Evolutionary conservation across 2,888 invertebrate species (phyloP).

Genomic region (Volucella inflata): DNA sequence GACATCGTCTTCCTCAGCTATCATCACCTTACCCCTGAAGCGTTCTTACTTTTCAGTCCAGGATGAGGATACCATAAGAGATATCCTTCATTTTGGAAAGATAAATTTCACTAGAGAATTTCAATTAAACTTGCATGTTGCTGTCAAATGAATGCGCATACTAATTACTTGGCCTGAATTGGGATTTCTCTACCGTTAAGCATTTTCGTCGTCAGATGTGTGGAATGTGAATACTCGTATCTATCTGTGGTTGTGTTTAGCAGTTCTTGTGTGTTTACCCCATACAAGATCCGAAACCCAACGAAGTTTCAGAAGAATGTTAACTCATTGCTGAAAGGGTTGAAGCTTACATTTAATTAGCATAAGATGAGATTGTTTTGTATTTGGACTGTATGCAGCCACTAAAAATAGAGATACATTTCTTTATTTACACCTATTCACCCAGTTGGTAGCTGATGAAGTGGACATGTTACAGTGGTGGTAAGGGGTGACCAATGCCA

Average conservation of each 20-base stretch:
- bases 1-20: background rate
- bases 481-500: too few species aligned
- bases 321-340: background rate
- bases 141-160: conserved; percentile 56
- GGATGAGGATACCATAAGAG: too few species aligned
- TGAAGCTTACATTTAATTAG: conserved; percentile 16
- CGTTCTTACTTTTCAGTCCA: too few species aligned
- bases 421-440: too few species aligned
- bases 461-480: too few species aligned
- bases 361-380: background rate
- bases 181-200: conserved; percentile 1
- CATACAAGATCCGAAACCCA: background rate
- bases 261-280: background rate
- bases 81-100: conserved; percentile 32
- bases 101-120: conserved; percentile 39
- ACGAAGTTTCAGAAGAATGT: background rate
- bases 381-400: background rate
- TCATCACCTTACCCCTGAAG: background rate
- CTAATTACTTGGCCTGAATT: conserved; percentile 44
- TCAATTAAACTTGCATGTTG: conserved; percentile 62
- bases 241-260: background rate
- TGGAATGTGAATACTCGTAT: background rate
- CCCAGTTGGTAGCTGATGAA: too few species aligned
- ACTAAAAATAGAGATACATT: conserved; percentile 3
- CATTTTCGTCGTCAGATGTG: background rate